These are phyloP conservation scores for Dynastes maya DNA, from an alignment of 2,888 invertebrate genomes.

Conservation along the genomic window DNA sequence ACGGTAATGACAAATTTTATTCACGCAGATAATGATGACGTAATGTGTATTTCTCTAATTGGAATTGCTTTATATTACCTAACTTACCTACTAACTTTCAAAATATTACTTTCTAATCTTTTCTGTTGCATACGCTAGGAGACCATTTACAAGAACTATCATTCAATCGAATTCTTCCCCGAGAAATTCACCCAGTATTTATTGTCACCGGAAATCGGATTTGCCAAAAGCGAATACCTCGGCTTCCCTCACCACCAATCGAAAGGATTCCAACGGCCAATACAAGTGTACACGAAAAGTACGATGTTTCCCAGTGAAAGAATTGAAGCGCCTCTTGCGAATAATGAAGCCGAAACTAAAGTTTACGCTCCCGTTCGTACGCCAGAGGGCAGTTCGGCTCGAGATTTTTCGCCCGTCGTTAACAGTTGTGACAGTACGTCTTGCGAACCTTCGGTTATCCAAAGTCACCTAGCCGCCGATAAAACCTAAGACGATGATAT, in stretches of 20 bases:
- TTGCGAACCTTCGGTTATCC: slow-evolving; percentile 6
- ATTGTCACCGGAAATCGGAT: slow-evolving; percentile 91
- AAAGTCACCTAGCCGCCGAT: slow-evolving; percentile 6
- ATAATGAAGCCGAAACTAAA: slow-evolving; percentile 45
- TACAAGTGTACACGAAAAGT: slow-evolving; percentile 74
- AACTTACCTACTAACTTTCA: too few relatives aligned
- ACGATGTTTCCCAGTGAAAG: slow-evolving; percentile 70
- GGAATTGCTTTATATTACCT: too few relatives aligned
- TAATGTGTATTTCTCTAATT: too few relatives aligned
- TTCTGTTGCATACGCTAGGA: slow-evolving; percentile 74
- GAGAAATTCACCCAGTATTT: slow-evolving; percentile 95
- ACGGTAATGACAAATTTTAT: too few relatives aligned
- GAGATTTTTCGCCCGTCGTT: slow-evolving; percentile 41
- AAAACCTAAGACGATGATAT: slow-evolving; percentile 45
- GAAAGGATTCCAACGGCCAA: slow-evolving; percentile 91
- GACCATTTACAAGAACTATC: slow-evolving; percentile 88
- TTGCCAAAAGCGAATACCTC: slow-evolving; percentile 89
- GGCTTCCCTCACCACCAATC: slow-evolving; percentile 86
- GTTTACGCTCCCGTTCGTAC: slow-evolving; percentile 50
- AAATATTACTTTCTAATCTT: too few relatives aligned
- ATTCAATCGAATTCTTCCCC: slow-evolving; percentile 89
- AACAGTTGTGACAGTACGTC: slow-evolving; percentile 25
- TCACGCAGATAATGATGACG: too few relatives aligned
- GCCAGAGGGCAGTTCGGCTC: slow-evolving; percentile 34
- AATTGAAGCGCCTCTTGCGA: slow-evolving; percentile 62